phyloP scores from a whole-genome alignment of 1,140 invertebrate species.

The Ylistrum balloti region DNA sequence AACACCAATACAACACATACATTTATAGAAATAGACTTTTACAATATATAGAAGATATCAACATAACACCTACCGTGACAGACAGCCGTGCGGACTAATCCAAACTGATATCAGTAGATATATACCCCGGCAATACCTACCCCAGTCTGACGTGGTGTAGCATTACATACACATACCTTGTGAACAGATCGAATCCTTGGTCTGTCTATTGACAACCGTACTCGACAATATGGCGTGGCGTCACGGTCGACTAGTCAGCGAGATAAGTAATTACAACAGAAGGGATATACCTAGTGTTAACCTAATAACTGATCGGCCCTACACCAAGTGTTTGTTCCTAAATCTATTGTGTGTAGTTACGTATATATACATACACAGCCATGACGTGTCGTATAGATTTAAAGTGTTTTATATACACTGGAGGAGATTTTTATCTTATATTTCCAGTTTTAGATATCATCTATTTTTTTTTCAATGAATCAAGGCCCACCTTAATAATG shows the following conservation, averaged over 20 bases:
- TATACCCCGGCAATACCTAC: neutral
- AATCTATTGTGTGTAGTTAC: neutral
- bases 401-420: too few species aligned
- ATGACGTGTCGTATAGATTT: neutral
- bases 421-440: too few species aligned
- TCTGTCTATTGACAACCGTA: neutral
- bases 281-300: neutral
- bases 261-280: constrained; percentile 35
- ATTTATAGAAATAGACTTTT: neutral
- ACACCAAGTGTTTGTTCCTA: neutral
- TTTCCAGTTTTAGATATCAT: too few species aligned
- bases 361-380: neutral
- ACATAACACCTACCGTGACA: constrained; percentile 18
- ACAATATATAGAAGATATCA: neutral
- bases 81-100: neutral
- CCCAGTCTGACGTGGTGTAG: neutral
- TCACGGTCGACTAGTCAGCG: neutral
- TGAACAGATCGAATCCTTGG: neutral
- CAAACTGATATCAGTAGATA: constrained; percentile 10
- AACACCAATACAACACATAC: neutral
- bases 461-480: too few species aligned
- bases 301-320: neutral
- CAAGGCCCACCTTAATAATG: too few species aligned
- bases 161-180: neutral
- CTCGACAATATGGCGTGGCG: neutral